A percentile compares a stretch with the other conserved stretches of the same genome.
Evolutionary conservation across 1,140 invertebrate species (phyloP).

Genomic region (Rhynchophorus ferrugineus): DNA sequence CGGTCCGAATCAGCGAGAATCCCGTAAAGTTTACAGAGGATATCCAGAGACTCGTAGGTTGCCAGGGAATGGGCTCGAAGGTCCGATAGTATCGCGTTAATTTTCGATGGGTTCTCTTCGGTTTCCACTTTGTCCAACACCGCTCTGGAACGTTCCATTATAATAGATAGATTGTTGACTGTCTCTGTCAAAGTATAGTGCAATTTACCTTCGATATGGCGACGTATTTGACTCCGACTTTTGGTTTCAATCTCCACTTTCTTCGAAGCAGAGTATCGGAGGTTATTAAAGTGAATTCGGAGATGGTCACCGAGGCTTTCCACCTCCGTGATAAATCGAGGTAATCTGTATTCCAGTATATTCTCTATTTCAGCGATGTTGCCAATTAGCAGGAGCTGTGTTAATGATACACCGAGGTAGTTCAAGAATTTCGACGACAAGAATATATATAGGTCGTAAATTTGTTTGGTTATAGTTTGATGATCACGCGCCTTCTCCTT

Average conservation of each 20-base stretch:
- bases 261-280: constrained; percentile 10
- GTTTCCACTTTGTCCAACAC: constrained; percentile 11
- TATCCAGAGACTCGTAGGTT: constrained; percentile 25
- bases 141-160: constrained; percentile 19
- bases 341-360: constrained; percentile 9
- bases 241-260: constrained; percentile 9
- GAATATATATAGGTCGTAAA: constrained; percentile 17
- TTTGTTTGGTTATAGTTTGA: background rate
- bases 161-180: constrained; percentile 22
- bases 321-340: background rate
- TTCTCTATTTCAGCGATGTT: background rate
- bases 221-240: background rate
- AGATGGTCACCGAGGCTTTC: background rate
- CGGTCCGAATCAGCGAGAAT: constrained; percentile 10
- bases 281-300: constrained; percentile 15
- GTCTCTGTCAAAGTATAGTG: constrained; percentile 15
- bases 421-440: constrained; percentile 21
- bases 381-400: background rate
- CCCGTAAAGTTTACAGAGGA: constrained; percentile 24
- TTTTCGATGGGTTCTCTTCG: constrained; percentile 6
- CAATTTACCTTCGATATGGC: constrained; percentile 15
- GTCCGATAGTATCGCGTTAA: constrained; percentile 14
- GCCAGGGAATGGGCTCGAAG: constrained; percentile 20
- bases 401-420: constrained; percentile 19
- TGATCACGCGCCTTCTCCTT: background rate